A percentile compares a stretch with the other conserved stretches of the same genome.
phyloP scores from a whole-genome alignment of 2,113 vertebrate species.

The Oncorhynchus masou region DNA sequence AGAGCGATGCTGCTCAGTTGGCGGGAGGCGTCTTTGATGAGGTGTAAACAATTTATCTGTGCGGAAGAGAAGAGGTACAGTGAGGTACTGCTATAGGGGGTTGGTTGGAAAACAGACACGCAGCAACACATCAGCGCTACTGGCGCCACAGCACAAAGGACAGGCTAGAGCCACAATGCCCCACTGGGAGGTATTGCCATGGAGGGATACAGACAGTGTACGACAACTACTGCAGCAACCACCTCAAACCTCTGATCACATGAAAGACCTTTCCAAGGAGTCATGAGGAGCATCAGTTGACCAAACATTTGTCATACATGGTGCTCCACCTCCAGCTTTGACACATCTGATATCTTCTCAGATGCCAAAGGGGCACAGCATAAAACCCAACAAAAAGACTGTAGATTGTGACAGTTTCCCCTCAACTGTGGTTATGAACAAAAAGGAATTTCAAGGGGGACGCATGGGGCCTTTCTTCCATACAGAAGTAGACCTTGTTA shows the following conservation, averaged over 20 bases:
- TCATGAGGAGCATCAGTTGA: neutral
- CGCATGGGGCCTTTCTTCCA: slow-evolving; percentile 48
- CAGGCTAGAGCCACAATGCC: slow-evolving; percentile 35
- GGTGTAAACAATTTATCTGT: slow-evolving; percentile 97
- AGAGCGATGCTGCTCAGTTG: slow-evolving; percentile 79
- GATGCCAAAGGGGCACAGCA: neutral
- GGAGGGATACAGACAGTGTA: neutral
- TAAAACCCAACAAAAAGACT: neutral
- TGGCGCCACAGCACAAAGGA: slow-evolving; percentile 32
- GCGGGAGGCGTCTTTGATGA: slow-evolving; percentile 85
- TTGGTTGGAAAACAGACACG: slow-evolving; percentile 24
- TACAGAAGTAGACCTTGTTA: slow-evolving; percentile 59
- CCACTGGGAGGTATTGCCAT: slow-evolving; percentile 20
- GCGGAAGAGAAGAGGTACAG: slow-evolving; percentile 74
- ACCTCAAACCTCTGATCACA: slow-evolving; percentile 8
- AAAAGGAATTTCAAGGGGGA: slow-evolving; percentile 6
- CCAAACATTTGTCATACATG: neutral
- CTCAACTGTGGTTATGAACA: slow-evolving; percentile 1
- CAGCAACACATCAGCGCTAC: slow-evolving; percentile 31
- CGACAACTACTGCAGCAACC: neutral
- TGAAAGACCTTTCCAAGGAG: neutral
- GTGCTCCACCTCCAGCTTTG: neutral
- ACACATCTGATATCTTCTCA: neutral
- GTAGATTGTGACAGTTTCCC: neutral
- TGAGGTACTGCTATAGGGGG: slow-evolving; percentile 53